phyloP scores from a whole-genome alignment of 1,140 invertebrate genomes.

The Cydia fagiglandana region DNA sequence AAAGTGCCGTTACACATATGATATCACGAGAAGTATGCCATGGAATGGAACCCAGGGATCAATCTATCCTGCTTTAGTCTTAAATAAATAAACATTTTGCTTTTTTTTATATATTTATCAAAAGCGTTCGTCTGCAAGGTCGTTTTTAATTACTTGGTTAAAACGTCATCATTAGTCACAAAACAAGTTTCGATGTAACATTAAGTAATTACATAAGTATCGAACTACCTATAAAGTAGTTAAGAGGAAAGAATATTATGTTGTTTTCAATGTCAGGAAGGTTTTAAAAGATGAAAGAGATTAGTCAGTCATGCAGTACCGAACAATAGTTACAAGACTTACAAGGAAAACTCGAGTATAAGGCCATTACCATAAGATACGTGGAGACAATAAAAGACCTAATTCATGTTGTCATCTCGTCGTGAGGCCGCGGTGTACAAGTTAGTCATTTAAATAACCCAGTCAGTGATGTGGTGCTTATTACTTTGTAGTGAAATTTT shows the following conservation, averaged over 20 bases:
- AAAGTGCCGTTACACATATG: too few species aligned
- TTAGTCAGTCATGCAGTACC: conserved; percentile 4
- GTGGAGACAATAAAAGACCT: conserved; percentile 37
- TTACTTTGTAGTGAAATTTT: neutral
- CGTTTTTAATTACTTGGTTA: neutral
- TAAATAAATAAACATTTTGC: too few species aligned
- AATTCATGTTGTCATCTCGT: conserved; percentile 36
- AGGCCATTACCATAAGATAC: conserved; percentile 43
- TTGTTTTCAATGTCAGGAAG: neutral
- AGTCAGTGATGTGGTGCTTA: conserved; percentile 1
- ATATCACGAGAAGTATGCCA: too few species aligned
- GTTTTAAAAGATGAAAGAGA: conserved; percentile 12
- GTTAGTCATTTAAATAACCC: conserved; percentile 4
- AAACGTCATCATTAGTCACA: neutral
- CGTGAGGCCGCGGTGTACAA: neutral
- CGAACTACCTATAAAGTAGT: neutral
- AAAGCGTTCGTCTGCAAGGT: neutral
- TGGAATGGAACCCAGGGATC: too few species aligned
- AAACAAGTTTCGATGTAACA: conserved; percentile 1
- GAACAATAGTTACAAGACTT: conserved; percentile 37
- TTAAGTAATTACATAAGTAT: conserved; percentile 6
- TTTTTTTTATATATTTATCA: neutral
- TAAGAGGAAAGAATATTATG: neutral
- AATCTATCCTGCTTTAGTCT: too few species aligned
- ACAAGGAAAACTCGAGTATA: conserved; percentile 53